phyloP scores from a whole-genome alignment of 2,113 vertebrate species.

The Burhinus oedicnemus region DNA sequence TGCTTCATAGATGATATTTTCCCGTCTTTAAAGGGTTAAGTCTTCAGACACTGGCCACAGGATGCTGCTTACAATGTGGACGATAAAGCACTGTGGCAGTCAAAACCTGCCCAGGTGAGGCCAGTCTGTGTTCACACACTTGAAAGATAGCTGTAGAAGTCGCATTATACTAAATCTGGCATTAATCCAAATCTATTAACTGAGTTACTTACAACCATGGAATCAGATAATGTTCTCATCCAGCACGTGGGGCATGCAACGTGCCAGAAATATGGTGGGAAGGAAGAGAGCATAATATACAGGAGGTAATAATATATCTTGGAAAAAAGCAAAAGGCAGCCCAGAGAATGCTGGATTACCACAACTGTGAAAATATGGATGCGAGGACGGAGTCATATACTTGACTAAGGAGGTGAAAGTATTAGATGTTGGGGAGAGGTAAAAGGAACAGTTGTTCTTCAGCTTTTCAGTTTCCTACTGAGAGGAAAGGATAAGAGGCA shows the following conservation, averaged over 20 bases:
- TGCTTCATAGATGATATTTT: background rate
- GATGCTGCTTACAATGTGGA: background rate
- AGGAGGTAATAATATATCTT: background rate
- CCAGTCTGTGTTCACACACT: background rate
- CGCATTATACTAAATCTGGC: background rate
- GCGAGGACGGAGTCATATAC: background rate
- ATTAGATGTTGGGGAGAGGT: background rate
- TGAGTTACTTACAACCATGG: background rate
- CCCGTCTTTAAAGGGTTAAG: background rate
- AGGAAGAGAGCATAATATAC: background rate
- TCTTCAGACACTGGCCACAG: background rate
- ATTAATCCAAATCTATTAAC: constrained; percentile 6
- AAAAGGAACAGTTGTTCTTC: background rate
- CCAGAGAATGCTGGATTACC: background rate
- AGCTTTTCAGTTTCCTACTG: background rate
- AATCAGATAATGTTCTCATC: background rate
- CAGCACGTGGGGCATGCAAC: background rate
- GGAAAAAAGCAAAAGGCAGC: background rate
- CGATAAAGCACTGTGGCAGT: background rate
- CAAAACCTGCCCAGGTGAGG: background rate
- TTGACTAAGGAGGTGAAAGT: background rate
- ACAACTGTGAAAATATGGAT: background rate
- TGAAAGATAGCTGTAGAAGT: background rate
- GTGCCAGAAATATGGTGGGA: background rate
- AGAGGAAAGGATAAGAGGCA: background rate